A percentile compares a stretch with the other conserved stretches of the same genome.
Evolutionary conservation across 1,140 invertebrate species (phyloP).

Genomic region (Brachionus rubens): DNA sequence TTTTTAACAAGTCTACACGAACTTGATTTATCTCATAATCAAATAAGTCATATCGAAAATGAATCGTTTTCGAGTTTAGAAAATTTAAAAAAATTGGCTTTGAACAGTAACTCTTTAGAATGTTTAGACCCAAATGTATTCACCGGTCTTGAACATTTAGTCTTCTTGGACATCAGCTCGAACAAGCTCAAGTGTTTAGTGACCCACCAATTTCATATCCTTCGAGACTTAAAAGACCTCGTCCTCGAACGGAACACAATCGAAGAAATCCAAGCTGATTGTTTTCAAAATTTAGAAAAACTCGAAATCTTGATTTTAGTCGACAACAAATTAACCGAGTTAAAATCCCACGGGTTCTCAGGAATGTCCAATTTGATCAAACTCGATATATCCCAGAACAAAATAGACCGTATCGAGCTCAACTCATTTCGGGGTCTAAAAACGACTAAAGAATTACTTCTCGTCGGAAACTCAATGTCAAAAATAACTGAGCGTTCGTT

Average conservation of each 20-base stretch:
- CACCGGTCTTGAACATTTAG: not conserved
- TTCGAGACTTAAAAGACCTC: not conserved
- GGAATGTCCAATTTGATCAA: constrained; percentile 2
- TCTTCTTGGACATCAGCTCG: constrained; percentile 2
- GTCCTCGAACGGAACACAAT: not conserved
- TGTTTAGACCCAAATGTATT: not conserved
- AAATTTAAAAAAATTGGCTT: constrained; percentile 16
- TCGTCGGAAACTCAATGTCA: not conserved
- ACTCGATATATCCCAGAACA: constrained; percentile 8
- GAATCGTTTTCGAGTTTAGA: not conserved
- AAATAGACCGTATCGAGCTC: not conserved
- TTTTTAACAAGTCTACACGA: not conserved
- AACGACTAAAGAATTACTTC: not conserved
- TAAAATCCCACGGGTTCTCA: not conserved
- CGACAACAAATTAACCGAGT: not conserved
- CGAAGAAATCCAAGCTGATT: not conserved
- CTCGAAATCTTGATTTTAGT: not conserved
- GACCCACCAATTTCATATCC: not conserved
- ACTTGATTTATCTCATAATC: constrained; percentile 26
- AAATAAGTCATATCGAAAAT: constrained; percentile 21
- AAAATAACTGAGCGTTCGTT: not conserved
- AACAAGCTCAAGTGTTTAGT: not conserved
- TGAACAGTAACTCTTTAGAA: constrained; percentile 19
- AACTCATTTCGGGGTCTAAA: not conserved
- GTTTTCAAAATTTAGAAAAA: not conserved